Conservation (phyloP, 64 coral and sea anemone genomes). For the Dendronephthya gigantea region DNA sequence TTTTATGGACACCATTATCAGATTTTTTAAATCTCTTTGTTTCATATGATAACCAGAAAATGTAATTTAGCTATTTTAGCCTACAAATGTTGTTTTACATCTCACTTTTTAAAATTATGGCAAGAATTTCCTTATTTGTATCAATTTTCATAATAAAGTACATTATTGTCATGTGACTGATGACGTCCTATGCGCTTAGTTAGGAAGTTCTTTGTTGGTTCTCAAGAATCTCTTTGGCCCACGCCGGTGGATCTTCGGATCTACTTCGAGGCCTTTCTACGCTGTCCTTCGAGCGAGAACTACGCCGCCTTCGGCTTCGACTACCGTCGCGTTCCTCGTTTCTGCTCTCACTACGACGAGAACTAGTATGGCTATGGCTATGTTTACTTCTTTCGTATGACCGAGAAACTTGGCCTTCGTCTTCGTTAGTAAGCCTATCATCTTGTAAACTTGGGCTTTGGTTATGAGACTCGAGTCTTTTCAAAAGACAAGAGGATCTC, state of each 20-base stretch:
- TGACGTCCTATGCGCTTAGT: too few relatives aligned
- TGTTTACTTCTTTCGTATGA: not conserved
- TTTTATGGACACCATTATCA: too few relatives aligned
- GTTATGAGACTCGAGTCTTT: not conserved
- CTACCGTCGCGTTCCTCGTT: not conserved
- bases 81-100: too few relatives aligned
- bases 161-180: not conserved
- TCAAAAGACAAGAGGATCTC: not conserved
- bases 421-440: not conserved
- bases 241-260: not conserved
- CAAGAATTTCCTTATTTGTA: not conserved
- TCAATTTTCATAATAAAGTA: not conserved
- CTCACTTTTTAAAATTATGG: too few relatives aligned
- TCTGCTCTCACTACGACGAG: not conserved
- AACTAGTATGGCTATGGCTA: too few relatives aligned
- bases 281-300: not conserved
- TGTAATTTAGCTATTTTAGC: too few relatives aligned
- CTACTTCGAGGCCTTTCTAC: not conserved
- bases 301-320: not conserved
- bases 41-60: too few relatives aligned
- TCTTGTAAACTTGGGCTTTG: not conserved
- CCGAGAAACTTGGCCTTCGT: not conserved
- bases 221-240: not conserved
- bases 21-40: too few relatives aligned
- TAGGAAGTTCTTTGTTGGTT: not conserved